Evolutionary conservation across 2,113 vertebrate genomes (phyloP).

Genomic region (Rafetus swinhoei): DNA sequence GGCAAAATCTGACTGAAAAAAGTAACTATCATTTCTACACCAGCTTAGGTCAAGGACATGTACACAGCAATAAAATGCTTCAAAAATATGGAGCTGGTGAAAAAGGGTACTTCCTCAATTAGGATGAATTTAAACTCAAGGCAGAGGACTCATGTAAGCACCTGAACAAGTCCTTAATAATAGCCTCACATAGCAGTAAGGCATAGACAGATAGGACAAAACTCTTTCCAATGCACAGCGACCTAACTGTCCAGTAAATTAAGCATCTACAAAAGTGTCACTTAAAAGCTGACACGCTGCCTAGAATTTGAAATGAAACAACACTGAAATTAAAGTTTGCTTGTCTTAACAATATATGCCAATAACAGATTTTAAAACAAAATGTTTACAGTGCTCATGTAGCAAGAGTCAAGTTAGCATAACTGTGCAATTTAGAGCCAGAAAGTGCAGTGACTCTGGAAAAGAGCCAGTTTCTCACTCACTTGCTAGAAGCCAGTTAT

Average conservation of each 20-base stretch:
- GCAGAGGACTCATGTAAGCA: background rate
- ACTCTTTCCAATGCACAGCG: too few species aligned
- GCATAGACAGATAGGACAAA: too few species aligned
- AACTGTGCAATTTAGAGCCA: background rate
- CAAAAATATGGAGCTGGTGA: background rate
- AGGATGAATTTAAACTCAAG: background rate
- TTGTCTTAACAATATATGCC: background rate
- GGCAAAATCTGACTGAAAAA: background rate
- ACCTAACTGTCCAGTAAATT: background rate
- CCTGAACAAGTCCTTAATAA: background rate
- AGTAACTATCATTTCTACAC: background rate
- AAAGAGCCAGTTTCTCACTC: conserved; percentile 68
- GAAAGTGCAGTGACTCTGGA: background rate
- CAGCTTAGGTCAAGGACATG: background rate
- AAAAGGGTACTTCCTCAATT: background rate
- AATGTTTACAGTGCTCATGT: background rate
- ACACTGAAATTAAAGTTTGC: background rate
- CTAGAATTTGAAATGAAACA: background rate
- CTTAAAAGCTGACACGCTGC: background rate
- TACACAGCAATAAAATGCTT: background rate
- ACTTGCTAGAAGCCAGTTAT: conserved; percentile 99
- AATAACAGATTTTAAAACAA: background rate
- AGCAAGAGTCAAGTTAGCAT: background rate
- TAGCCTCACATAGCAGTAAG: background rate
- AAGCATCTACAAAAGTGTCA: background rate